phyloP scores from a whole-genome alignment of 2,797 vertebrate genomes.

The Pyrrhura leucotis region DNA sequence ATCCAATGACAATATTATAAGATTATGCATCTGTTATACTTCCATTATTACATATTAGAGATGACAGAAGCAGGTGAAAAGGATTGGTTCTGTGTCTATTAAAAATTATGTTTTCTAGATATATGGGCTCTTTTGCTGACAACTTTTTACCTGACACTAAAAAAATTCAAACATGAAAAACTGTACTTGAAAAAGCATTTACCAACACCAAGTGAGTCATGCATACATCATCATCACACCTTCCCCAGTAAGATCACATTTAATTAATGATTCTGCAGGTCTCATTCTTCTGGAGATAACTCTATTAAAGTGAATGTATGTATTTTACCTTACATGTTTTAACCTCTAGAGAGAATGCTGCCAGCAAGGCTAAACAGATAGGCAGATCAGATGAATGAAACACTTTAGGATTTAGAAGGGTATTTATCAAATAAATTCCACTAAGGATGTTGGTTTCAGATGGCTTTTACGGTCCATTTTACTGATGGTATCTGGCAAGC shows the following conservation, averaged over 20 bases:
- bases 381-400: constrained; percentile 33
- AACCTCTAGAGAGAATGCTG: not conserved
- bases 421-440: constrained; percentile 52
- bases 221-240: not conserved
- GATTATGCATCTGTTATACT: not conserved
- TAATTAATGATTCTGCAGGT: constrained; percentile 29
- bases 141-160: not conserved
- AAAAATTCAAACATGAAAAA: not conserved
- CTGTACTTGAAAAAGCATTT: not conserved
- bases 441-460: constrained; percentile 5
- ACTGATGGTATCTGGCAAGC: constrained; percentile 27
- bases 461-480: constrained; percentile 60
- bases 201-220: not conserved
- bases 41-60: not conserved
- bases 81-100: not conserved
- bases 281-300: not conserved
- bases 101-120: not conserved
- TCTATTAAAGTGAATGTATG: constrained; percentile 15
- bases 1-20: not conserved
- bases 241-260: not conserved
- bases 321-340: constrained; percentile 12
- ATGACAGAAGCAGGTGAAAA: not conserved
- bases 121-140: not conserved
- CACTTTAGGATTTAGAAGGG: constrained; percentile 43
- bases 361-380: constrained; percentile 10